Evolutionary conservation across 2,113 vertebrate genomes (phyloP).

Genomic region (Caracal caracal): DNA sequence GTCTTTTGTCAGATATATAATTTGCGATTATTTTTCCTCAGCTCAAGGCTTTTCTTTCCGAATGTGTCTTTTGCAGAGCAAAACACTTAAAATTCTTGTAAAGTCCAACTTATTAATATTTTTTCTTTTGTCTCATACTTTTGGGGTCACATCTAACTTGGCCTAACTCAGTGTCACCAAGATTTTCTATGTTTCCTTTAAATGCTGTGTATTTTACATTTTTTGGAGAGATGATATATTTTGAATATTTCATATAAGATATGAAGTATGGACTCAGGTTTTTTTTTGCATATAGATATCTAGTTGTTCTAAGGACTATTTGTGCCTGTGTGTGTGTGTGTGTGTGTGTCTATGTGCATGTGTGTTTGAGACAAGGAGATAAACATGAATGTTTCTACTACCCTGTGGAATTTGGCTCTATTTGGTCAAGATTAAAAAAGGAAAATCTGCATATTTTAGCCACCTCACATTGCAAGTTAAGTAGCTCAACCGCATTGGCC

Average conservation of each 20-base stretch:
- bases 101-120: neutral
- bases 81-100: neutral
- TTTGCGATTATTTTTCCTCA: neutral
- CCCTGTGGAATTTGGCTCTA: neutral
- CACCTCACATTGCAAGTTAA: neutral
- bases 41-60: neutral
- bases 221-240: neutral
- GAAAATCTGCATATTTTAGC: neutral
- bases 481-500: neutral
- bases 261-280: neutral
- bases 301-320: neutral
- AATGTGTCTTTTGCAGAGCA: neutral
- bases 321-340: neutral
- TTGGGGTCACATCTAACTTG: neutral
- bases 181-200: slow-evolving; percentile 18
- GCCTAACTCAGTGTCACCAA: neutral
- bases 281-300: neutral
- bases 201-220: neutral
- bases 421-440: neutral
- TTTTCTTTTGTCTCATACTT: slow-evolving; percentile 37
- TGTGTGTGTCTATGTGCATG: neutral
- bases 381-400: neutral
- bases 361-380: neutral
- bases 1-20: neutral
- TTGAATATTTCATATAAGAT: neutral